Percentiles rank a stretch among this genome's conserved stretches.
Evolutionary conservation across 2,888 invertebrate species (phyloP).

Genomic region (Tipula lateralis): DNA sequence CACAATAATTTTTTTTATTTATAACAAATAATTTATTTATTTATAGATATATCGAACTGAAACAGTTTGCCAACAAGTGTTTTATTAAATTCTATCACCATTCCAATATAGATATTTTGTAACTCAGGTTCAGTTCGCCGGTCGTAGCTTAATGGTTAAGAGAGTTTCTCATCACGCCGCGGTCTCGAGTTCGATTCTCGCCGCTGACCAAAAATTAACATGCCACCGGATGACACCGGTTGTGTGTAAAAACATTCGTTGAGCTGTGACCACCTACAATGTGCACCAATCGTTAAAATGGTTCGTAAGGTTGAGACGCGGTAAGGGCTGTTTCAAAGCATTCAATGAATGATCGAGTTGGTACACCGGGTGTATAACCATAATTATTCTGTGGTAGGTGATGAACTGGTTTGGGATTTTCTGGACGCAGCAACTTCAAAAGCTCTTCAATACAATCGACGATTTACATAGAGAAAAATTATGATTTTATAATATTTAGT

Average conservation of each 20-base stretch:
- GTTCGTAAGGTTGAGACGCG: too few relatives aligned
- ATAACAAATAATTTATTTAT: neutral
- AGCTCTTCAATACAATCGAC: conserved; percentile 29
- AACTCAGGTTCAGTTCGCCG: neutral
- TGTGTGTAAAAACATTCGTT: too few relatives aligned
- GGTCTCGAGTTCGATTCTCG: too few relatives aligned
- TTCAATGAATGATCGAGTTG: neutral
- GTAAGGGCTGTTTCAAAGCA: neutral
- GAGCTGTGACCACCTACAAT: too few relatives aligned
- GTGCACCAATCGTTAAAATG: too few relatives aligned
- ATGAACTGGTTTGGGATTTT: conserved; percentile 30
- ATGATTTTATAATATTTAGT: too few relatives aligned
- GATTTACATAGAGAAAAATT: neutral
- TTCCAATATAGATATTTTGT: conserved; percentile 31
- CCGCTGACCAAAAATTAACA: too few relatives aligned
- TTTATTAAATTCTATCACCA: conserved; percentile 33
- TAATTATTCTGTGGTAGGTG: conserved; percentile 28
- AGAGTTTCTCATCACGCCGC: too few relatives aligned
- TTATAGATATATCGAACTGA: conserved; percentile 32
- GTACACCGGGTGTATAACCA: conserved; percentile 26
- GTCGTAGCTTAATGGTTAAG: too few relatives aligned
- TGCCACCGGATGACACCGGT: too few relatives aligned
- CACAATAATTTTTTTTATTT: too few relatives aligned
- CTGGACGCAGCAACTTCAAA: conserved; percentile 26
- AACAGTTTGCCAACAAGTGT: conserved; percentile 30